Conservation (phyloP, 2,888 invertebrate genomes). For the Pantelozetes paolii region DNA sequence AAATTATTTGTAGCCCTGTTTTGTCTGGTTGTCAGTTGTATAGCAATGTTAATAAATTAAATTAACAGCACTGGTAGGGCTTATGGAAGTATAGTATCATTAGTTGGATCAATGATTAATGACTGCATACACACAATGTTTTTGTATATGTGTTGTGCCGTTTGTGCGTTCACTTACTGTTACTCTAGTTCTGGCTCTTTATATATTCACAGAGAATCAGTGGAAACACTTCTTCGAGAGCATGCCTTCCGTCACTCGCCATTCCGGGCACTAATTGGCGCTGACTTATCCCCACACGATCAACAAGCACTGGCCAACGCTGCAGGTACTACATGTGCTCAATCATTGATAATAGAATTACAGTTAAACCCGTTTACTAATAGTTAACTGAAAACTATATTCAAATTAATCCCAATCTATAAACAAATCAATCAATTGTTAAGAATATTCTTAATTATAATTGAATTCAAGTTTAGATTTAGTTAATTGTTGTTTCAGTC, state of each 20-base stretch:
- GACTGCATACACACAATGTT: background rate
- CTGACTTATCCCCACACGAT: conserved; percentile 46
- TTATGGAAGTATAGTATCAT: background rate
- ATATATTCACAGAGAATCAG: conserved; percentile 44
- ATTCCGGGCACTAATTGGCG: conserved; percentile 46
- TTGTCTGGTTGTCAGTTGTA: conserved; percentile 27
- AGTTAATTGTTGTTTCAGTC: too few relatives aligned
- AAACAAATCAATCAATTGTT: too few relatives aligned
- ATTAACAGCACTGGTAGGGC: conserved; percentile 12
- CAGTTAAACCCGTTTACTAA: too few relatives aligned
- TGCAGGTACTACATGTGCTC: conserved; percentile 42
- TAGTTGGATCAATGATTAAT: conserved; percentile 24
- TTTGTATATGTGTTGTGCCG: conserved; percentile 5
- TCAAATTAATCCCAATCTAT: too few relatives aligned
- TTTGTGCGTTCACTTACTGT: background rate
- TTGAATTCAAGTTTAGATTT: too few relatives aligned
- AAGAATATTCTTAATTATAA: too few relatives aligned
- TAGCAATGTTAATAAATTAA: conserved; percentile 24
- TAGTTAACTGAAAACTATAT: too few relatives aligned
- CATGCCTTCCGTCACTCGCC: conserved; percentile 47
- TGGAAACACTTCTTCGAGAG: conserved; percentile 47
- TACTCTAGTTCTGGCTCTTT: background rate
- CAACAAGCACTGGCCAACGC: conserved; percentile 45
- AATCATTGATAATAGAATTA: too few relatives aligned
- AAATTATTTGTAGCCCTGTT: conserved; percentile 22